Percentiles rank a stretch among this genome's conserved stretches.
These are phyloP conservation scores for Bicyclus anynana DNA, from an alignment of 1,140 invertebrate species.

Conservation along the genomic window DNA sequence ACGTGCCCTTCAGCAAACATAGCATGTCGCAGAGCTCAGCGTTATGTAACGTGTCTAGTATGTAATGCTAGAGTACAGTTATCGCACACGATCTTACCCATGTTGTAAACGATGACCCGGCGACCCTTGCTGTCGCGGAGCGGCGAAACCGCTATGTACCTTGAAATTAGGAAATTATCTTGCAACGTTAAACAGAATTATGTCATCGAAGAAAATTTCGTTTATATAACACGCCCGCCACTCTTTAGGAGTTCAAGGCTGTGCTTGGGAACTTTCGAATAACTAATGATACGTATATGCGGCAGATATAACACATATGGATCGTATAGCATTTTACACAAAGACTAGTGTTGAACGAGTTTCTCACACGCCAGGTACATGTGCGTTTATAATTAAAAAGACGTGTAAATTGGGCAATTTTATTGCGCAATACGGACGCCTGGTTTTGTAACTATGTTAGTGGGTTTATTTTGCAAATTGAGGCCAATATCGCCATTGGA, in stretches of 20 bases:
- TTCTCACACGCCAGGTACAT: background rate
- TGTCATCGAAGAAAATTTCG: slow-evolving; percentile 31
- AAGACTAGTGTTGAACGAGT: background rate
- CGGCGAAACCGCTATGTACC: slow-evolving; percentile 85
- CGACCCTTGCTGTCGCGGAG: slow-evolving; percentile 83
- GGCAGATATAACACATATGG: background rate
- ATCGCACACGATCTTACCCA: slow-evolving; percentile 67
- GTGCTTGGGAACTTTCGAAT: slow-evolving; percentile 28
- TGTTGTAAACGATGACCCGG: slow-evolving; percentile 82
- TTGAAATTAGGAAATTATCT: slow-evolving; percentile 60
- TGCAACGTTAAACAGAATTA: slow-evolving; percentile 39
- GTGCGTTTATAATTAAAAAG: slow-evolving; percentile 13
- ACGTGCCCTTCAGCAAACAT: slow-evolving; percentile 5
- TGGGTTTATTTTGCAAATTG: slow-evolving; percentile 29
- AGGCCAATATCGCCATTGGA: slow-evolving; percentile 18
- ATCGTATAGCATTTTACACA: slow-evolving; percentile 2
- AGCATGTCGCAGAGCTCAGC: slow-evolving; percentile 9
- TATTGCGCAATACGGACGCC: slow-evolving; percentile 28
- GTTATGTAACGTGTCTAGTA: slow-evolving; percentile 5
- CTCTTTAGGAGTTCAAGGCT: slow-evolving; percentile 39
- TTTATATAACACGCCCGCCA: slow-evolving; percentile 35
- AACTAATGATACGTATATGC: slow-evolving; percentile 20
- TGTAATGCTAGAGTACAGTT: background rate
- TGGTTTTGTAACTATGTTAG: slow-evolving; percentile 35
- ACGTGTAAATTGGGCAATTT: slow-evolving; percentile 26